Evolutionary conservation across 2,888 invertebrate species (phyloP), one percentile per base, ranked within the genome.

Genomic region (Alviniconcha strummeri): DNA sequence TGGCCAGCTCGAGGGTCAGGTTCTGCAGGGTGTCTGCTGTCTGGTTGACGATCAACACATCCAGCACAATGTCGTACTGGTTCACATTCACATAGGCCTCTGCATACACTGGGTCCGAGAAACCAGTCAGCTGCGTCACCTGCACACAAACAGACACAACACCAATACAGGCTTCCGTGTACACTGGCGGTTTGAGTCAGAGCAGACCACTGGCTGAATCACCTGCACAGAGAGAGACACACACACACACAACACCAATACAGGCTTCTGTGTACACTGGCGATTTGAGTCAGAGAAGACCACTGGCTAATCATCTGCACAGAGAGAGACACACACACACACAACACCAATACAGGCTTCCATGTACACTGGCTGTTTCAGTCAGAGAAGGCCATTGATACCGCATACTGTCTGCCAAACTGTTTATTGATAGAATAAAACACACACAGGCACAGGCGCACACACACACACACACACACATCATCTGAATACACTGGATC

Each of bases 101-200:
- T 0, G 99, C 98, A 94, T 99, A 99, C 85, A 99, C 99, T 0
- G 99, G 99, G 95, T 99, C 99, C 0, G 98, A 98, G 95, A 99
- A 99, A 17, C 99, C 99, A 5, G 99, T 99, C 91, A 99, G 95
- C 94, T 99, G 99, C 69, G 98, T 98, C 87, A 98, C 94, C 94
- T 94, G 87, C 4, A 81, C 5, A 79, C 64, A 56, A 4, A 76
- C 7, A 19, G 67, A 69, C 19, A 15, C 17, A n/a, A 71, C 13
- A 69, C 54, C 11, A 54, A 60, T 60, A 11, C 60, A 60, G n/a
- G 99, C 99, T 95, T 99, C 99, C 0, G 99, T 98, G 94, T 99
- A 99, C 85, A 99, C 99, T 0, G 99, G 99, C 36, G 36, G 36
- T 36, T 36, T 36, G 1, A 36, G 95, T 99, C 99, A 0, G 98